phyloP scores from a whole-genome alignment of 2,797 vertebrate genomes.

The Sebastes wilsoni region DNA sequence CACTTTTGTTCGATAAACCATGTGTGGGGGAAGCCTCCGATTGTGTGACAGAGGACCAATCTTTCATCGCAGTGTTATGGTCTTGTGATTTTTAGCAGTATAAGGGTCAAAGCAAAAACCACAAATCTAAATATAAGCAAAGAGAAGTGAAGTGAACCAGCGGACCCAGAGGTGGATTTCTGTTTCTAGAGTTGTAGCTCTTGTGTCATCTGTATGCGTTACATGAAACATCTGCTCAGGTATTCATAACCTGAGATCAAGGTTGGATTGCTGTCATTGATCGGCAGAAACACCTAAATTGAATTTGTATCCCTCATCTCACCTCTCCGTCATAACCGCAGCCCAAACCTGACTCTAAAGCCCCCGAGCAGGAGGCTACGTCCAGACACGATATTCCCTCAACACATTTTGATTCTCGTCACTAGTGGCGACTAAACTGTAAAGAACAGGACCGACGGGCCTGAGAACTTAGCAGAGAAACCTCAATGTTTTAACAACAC shows the following conservation, averaged over 20 bases:
- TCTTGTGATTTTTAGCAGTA: neutral
- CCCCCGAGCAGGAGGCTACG: neutral
- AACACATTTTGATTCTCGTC: conserved; percentile 6
- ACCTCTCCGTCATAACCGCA: conserved; percentile 47
- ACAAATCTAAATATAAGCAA: neutral
- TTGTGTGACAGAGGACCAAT: neutral
- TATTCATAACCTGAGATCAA: conserved; percentile 80
- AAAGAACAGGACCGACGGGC: neutral
- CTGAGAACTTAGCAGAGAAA: neutral
- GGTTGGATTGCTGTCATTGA: conserved; percentile 79
- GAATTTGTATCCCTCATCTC: conserved; percentile 80
- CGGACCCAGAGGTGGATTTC: neutral
- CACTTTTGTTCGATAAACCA: too few relatives aligned
- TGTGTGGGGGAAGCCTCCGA: too few relatives aligned
- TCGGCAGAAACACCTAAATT: conserved; percentile 77
- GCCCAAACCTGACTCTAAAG: conserved; percentile 56
- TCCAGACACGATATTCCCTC: conserved; percentile 8
- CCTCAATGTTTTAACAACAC: neutral
- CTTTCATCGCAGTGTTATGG: neutral
- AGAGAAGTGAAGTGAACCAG: neutral
- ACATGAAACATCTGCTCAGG: conserved; percentile 64
- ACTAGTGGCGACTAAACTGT: neutral
- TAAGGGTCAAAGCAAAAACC: neutral
- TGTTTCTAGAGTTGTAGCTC: neutral
- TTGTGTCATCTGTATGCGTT: conserved; percentile 62